Evolutionary conservation across 2,113 vertebrate genomes (phyloP), one percentile per base, ranked within the genome.

Genomic region (Cottus gobio): DNA sequence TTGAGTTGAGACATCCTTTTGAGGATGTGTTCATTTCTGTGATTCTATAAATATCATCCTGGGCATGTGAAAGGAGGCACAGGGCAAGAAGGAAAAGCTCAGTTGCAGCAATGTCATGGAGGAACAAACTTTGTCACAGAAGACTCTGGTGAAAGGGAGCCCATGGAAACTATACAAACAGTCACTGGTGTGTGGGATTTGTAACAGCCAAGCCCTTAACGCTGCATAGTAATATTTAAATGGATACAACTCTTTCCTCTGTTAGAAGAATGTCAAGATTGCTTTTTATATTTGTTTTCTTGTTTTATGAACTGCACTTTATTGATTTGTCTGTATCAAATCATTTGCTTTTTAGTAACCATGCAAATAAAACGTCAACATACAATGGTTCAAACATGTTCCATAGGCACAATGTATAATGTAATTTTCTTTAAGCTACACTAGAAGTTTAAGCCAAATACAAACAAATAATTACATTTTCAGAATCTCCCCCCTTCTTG

Each of bases 11-110:
- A 64, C 64, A 75, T 75, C 75, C 70, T 83, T 88, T 62, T 86
- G 77, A 83, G 87, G 77, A 85, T 68, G 75, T 74, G 63, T 82
- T 86, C 69, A 75, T 75, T 75, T 85, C 54, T 80, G 54, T 71
- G 48, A 68, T 70, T 82, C 89, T 90, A 90, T 86, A 90, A 92
- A 92, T 89, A 92, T 52, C 66, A 58, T 80, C 46, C 36, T 28
- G 79, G 67, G 26, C 60, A 58, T 76, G 30, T 52, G 65, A 66
- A 68, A 48, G 62, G 50, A 71, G 57, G 8, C 58, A 75, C 78
- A 24, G 52, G 39, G 69, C 60, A 37, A 71, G 36, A 56, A 57
- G 70, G 68, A 79, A 75, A 75, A 60, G 80, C 68, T 90, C 48
- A 56, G 66, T 84, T 85, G 73, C 81, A 87, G 44, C 10, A 31